Evolutionary conservation across 2,888 invertebrate species (phyloP), one percentile per base, ranked within the genome.

Genomic region (Steromphala cineraria): DNA sequence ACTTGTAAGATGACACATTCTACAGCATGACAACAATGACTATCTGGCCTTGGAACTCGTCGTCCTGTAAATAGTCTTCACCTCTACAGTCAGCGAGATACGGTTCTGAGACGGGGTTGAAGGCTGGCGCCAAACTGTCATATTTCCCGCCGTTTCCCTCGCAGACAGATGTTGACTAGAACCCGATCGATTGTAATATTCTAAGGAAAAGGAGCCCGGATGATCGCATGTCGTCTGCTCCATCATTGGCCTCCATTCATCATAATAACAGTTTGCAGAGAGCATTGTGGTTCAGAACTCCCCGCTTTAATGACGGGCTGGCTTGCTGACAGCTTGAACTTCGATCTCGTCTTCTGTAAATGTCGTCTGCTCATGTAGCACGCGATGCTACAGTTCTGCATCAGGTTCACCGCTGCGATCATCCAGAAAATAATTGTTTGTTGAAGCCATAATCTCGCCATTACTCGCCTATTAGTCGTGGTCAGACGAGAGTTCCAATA

Each of bases 401-500:
- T 71, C 71, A 36, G 19, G 19, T 71, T 71, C 71, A 19, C 36
- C 40, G 40, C 40, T 71, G 31, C 71, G 19, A 71, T 71, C 36
- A 71, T 71, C 71, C 36, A 71, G 31, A 71, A 36, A 71, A 71
- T 71, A 71, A 71, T 71, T 71, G 71, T 71, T 71, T 71, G 40
- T 19, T 40, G 71, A 40, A 40, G 71, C 71, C 40, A 71, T 71
- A 71, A 71, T 40, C 36, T 71, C 40, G 19, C 71, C 36, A 71
- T 71, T 71, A 71, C 71, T 31, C 31, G 71, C 40, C 71, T 40
- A 28, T 71, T 71, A 71, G 71, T 31, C 62, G 36, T 40, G 71
- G 36, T 71, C 71, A 31, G 40, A 31, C 71, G 40, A 71, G 28
- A 40, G 36, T 36, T 71, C 2, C 71, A 71, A 71, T 71, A 71